Conservation (phyloP, 2,888 invertebrate genomes). For the Eubasilissa splendida region DNA sequence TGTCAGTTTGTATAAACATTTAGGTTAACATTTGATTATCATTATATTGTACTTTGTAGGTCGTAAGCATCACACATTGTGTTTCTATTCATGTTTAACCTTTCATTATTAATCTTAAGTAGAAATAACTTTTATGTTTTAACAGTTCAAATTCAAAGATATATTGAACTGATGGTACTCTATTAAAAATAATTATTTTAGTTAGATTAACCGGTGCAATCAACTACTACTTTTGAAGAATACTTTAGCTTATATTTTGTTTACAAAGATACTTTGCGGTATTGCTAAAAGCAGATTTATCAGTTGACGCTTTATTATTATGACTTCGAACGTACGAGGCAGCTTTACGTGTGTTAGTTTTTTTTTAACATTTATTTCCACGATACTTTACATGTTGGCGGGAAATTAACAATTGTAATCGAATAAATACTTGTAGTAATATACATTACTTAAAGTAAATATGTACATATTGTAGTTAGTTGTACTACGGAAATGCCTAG, state of each 20-base stretch:
- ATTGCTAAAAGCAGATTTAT: slow-evolving; percentile 41
- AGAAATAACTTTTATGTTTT: slow-evolving; percentile 46
- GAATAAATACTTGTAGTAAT: slow-evolving; percentile 44
- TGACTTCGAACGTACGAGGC: slow-evolving; percentile 24
- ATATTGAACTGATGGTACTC: slow-evolving; percentile 33
- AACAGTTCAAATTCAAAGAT: slow-evolving; percentile 38
- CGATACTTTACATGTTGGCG: not conserved
- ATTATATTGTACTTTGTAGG: slow-evolving; percentile 52
- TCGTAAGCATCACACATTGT: slow-evolving; percentile 54
- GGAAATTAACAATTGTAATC: slow-evolving; percentile 3
- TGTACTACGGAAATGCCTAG: slow-evolving; percentile 55
- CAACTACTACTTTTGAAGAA: slow-evolving; percentile 27
- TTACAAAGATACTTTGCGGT: slow-evolving; percentile 19
- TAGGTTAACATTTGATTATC: slow-evolving; percentile 57
- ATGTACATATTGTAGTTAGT: slow-evolving; percentile 57
- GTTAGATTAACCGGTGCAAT: slow-evolving; percentile 45
- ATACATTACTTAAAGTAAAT: slow-evolving; percentile 52
- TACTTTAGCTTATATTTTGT: slow-evolving; percentile 34
- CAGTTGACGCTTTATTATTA: slow-evolving; percentile 21
- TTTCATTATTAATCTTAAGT: slow-evolving; percentile 46
- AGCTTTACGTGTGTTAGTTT: slow-evolving; percentile 35
- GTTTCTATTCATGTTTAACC: slow-evolving; percentile 54
- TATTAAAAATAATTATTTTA: slow-evolving; percentile 23
- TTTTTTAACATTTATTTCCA: slow-evolving; percentile 14
- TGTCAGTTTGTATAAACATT: slow-evolving; percentile 52